Base-by-base conservation (phyloP, 2,888 invertebrate genomes). In the Sabatieria punctata region DNA sequence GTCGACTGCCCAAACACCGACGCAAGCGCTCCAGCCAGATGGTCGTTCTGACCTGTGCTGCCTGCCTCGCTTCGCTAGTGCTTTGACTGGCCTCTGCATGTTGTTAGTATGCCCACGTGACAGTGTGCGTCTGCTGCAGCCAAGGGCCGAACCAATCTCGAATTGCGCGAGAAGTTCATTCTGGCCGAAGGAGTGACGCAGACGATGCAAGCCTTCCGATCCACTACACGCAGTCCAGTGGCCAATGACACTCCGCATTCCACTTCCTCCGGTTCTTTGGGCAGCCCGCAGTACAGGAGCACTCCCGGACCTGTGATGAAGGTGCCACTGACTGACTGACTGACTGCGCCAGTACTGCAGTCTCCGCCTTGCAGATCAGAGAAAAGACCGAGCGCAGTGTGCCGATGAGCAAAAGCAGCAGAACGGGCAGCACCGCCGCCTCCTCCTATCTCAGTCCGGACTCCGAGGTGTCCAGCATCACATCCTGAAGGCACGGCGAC, bases 81-180 rank as follows among this genome's bases (percentile, higher is more conserved):
- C n/a, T n/a, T n/a, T n/a, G n/a, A n/a, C n/a, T n/a, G n/a, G n/a
- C n/a, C n/a, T n/a, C n/a, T n/a, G n/a, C n/a, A n/a, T n/a, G n/a
- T n/a, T n/a, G n/a, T n/a, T n/a, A n/a, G n/a, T n/a, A n/a, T n/a
- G n/a, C n/a, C n/a, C n/a, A n/a, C n/a, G n/a, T n/a, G n/a, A n/a
- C n/a, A n/a, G n/a, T n/a, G n/a, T n/a, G n/a, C n/a, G n/a, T n/a
- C n/a, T n/a, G n/a, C n/a, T n/a, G n/a, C 75, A 93, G 93, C 93
- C 76, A 91, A 93, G 77, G 95, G 95, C 76, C 84, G 95, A 75
- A 93, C 93, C 73, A 97, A 97, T 78, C 85, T 93, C 75, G 93
- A 95, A 77, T 80, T 97, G 68, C 80, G 95, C 68, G 95, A 95
- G 74, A 86, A 91, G 76, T 95, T 95, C 77, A 86, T 91, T 71